Evolutionary conservation across 1,140 invertebrate species (phyloP).

Genomic region (Plectrocnemia conspersa): DNA sequence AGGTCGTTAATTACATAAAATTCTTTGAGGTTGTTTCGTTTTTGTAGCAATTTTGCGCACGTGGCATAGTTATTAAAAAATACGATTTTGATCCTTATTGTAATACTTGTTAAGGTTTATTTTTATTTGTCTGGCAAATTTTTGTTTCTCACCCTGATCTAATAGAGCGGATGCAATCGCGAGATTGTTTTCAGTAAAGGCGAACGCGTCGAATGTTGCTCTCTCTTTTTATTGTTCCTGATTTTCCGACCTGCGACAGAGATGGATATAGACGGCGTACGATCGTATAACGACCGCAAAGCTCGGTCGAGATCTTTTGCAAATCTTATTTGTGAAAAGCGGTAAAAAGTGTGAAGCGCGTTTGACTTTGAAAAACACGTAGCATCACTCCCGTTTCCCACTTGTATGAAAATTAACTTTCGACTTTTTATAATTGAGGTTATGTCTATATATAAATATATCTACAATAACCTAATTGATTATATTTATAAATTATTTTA

Average conservation of each 20-base stretch:
- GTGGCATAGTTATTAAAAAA: too few relatives aligned
- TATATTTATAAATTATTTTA: too few relatives aligned
- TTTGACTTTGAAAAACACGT: conserved; percentile 12
- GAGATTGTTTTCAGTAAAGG: conserved; percentile 12
- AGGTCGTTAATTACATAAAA: too few relatives aligned
- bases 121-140: too few relatives aligned
- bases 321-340: conserved; percentile 30
- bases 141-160: conserved; percentile 22
- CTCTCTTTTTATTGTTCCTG: conserved; percentile 9
- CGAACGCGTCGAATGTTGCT: not conserved
- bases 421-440: too few relatives aligned
- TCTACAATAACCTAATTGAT: too few relatives aligned
- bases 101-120: too few relatives aligned
- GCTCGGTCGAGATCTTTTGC: conserved; percentile 27
- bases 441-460: too few relatives aligned
- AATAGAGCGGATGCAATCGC: conserved; percentile 31
- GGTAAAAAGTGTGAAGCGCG: conserved; percentile 22
- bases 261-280: not conserved
- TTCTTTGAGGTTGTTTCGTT: too few relatives aligned
- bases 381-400: conserved; percentile 8
- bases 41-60: too few relatives aligned
- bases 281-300: conserved; percentile 23
- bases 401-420: too few relatives aligned
- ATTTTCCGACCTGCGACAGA: not conserved
- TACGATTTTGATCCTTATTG: too few relatives aligned